A percentile compares a stretch with the other conserved stretches of the same genome.
phyloP scores from a whole-genome alignment of 2,888 invertebrate genomes.

The Tachina lurida region DNA sequence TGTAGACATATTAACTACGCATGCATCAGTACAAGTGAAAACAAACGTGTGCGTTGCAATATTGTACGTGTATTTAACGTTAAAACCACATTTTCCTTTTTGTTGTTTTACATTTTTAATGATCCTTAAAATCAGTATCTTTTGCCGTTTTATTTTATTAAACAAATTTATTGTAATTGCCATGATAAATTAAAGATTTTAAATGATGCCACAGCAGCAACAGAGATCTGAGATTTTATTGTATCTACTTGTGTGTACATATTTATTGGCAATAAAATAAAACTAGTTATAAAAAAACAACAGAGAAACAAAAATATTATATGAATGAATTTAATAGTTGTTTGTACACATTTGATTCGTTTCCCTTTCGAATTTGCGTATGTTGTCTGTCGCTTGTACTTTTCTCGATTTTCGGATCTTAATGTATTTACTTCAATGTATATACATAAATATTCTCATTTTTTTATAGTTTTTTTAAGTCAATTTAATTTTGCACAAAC shows the following conservation, averaged over 20 bases:
- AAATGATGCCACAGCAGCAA: conserved; percentile 54
- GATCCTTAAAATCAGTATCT: conserved; percentile 67
- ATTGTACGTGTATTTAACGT: conserved; percentile 54
- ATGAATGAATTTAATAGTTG: conserved; percentile 51
- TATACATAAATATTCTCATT: conserved; percentile 9
- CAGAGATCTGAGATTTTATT: background rate
- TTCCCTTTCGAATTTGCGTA: background rate
- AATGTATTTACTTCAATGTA: conserved; percentile 12
- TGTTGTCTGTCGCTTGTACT: background rate
- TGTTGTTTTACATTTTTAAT: conserved; percentile 67
- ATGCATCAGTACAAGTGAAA: background rate
- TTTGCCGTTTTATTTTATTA: conserved; percentile 64
- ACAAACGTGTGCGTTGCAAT: conserved; percentile 6
- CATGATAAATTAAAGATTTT: conserved; percentile 69
- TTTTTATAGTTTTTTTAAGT: conserved; percentile 28
- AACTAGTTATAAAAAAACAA: background rate
- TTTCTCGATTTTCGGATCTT: conserved; percentile 21
- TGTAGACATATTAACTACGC: background rate
- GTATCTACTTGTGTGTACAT: background rate
- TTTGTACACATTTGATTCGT: conserved; percentile 44
- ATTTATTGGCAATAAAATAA: conserved; percentile 22
- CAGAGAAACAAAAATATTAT: conserved; percentile 4
- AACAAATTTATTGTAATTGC: conserved; percentile 70
- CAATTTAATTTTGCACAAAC: conserved; percentile 47
- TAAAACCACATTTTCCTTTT: conserved; percentile 65